A percentile compares a stretch with the other conserved stretches of the same genome.
These are phyloP conservation scores for Bombus affinis DNA, from an alignment of 1,140 invertebrate genomes.

Conservation along the genomic window DNA sequence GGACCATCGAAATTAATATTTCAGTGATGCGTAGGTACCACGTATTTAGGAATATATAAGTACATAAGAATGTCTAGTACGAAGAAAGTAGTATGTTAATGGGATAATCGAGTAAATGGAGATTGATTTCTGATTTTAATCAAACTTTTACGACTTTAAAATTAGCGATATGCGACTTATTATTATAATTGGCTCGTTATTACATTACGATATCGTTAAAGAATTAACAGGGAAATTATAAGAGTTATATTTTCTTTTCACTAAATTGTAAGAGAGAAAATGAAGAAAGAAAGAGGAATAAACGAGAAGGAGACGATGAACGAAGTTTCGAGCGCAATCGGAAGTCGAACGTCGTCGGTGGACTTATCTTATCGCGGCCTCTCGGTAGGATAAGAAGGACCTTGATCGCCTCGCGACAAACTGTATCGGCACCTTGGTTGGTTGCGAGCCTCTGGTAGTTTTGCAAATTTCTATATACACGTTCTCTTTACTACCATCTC, in stretches of 20 bases:
- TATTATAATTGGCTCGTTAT: no score
- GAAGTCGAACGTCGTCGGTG: constrained; percentile 69
- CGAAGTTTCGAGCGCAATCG: constrained; percentile 61
- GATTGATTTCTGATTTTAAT: no score
- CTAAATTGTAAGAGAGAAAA: not conserved
- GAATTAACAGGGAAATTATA: not conserved
- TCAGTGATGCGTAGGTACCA: no score
- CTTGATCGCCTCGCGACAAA: constrained; percentile 75
- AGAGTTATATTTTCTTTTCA: not conserved
- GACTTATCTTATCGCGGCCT: constrained; percentile 79
- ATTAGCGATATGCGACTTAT: no score
- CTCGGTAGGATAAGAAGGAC: constrained; percentile 77
- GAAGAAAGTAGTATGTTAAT: no score
- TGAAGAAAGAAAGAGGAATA: not conserved
- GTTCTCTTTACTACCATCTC: not conserved
- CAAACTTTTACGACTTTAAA: not conserved
- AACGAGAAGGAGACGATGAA: not conserved
- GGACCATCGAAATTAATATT: no score
- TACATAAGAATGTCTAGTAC: no score
- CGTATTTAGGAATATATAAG: no score
- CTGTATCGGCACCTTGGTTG: constrained; percentile 58
- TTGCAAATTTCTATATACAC: not conserved
- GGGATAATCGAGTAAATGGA: no score
- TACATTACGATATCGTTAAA: not conserved
- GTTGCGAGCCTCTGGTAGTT: constrained; percentile 16